A percentile compares a stretch with the other conserved stretches of the same genome.
Conservation (phyloP, 2,797 vertebrate species). For the Tapirus indicus region DNA sequence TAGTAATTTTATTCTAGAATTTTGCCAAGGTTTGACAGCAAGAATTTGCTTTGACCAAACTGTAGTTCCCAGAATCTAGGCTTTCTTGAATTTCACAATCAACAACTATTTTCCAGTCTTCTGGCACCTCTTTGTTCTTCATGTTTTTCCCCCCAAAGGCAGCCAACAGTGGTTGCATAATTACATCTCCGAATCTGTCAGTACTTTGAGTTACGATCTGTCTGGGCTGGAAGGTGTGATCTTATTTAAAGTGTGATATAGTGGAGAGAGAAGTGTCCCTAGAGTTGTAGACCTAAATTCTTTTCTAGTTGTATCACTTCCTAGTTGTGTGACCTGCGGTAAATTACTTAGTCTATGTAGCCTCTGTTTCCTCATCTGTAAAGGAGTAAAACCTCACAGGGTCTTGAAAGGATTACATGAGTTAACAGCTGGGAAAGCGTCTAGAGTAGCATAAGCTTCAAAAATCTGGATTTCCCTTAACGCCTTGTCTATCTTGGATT, state of each 20-base stretch:
- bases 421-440: not conserved
- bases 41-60: slow-evolving; percentile 58
- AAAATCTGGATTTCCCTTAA: slow-evolving; percentile 4
- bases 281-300: not conserved
- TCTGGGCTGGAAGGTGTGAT: slow-evolving; percentile 27
- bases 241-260: not conserved
- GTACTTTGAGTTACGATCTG: not conserved
- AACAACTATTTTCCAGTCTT: slow-evolving; percentile 49
- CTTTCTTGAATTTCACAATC: slow-evolving; percentile 65
- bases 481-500: not conserved
- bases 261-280: not conserved
- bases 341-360: not conserved
- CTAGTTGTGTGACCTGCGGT: not conserved
- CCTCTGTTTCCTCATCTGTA: slow-evolving; percentile 50
- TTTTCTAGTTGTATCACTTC: not conserved
- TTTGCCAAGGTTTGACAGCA: slow-evolving; percentile 66
- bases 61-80: slow-evolving; percentile 58
- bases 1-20: slow-evolving; percentile 56
- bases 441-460: not conserved
- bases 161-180: slow-evolving; percentile 28
- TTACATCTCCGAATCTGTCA: not conserved
- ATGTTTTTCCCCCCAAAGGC: not conserved
- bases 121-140: slow-evolving; percentile 32
- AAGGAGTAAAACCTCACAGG: not conserved
- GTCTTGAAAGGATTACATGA: not conserved